phyloP scores from a whole-genome alignment of 1,140 invertebrate genomes.

The Ganaspis sp. region DNA sequence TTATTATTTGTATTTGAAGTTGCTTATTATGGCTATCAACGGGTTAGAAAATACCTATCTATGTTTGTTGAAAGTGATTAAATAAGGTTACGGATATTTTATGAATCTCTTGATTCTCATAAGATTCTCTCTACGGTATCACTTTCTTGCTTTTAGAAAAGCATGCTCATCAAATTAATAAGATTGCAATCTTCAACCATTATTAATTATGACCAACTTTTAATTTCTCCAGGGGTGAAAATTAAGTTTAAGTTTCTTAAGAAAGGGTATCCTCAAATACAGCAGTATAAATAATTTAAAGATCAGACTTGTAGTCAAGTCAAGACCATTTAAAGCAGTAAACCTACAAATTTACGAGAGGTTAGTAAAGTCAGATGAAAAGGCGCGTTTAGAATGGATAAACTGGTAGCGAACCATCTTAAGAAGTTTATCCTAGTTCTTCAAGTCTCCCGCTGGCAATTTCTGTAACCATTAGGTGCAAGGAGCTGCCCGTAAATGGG shows the following conservation, averaged over 20 bases:
- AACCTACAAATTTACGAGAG: constrained; percentile 24
- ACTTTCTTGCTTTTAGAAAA: background rate
- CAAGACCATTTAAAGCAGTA: constrained; percentile 12
- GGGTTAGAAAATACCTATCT: background rate
- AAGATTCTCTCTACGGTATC: background rate
- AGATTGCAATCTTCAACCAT: background rate
- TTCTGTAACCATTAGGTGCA: constrained; percentile 24
- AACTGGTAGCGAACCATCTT: constrained; percentile 7
- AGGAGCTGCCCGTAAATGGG: background rate
- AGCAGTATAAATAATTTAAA: background rate
- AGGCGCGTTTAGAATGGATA: constrained; percentile 3
- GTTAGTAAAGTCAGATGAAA: constrained; percentile 25
- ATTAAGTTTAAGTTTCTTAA: constrained; percentile 21
- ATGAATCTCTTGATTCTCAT: background rate
- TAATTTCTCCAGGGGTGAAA: constrained; percentile 21
- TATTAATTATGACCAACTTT: background rate
- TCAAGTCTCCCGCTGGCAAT: background rate
- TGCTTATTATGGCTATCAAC: background rate
- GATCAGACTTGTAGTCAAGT: background rate
- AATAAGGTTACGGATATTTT: background rate
- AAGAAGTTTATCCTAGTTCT: constrained; percentile 21
- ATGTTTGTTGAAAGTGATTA: background rate
- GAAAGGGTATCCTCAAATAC: background rate
- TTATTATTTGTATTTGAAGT: too few species aligned
- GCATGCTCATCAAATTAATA: background rate